A percentile compares a stretch with the other conserved stretches of the same genome.
These are phyloP conservation scores for Xiphydria camelus DNA, from an alignment of 2,888 invertebrate genomes.

Conservation along the genomic window DNA sequence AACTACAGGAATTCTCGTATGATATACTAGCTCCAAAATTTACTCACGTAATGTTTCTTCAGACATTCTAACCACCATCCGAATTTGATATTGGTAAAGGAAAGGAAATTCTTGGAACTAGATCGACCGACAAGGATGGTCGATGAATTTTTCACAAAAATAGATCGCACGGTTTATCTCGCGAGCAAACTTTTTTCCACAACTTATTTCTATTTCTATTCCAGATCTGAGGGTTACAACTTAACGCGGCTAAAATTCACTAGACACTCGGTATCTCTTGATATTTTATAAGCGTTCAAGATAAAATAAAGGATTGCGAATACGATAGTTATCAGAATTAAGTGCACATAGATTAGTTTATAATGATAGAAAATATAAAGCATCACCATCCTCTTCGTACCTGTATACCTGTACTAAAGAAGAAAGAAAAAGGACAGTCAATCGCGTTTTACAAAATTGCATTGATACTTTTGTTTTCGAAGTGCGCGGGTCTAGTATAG, in stretches of 20 bases:
- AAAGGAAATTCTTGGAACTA: not conserved
- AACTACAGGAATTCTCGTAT: no score
- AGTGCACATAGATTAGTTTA: not conserved
- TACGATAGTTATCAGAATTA: not conserved
- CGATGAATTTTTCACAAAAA: conserved; percentile 21
- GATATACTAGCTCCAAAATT: not conserved
- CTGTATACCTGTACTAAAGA: no score
- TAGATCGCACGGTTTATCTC: conserved; percentile 22
- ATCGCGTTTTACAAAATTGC: no score
- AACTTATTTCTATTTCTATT: conserved; percentile 18
- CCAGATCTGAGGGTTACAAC: conserved; percentile 13
- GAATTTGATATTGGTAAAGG: not conserved
- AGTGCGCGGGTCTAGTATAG: no score
- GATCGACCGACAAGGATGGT: not conserved
- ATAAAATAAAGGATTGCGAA: not conserved
- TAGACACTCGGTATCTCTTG: conserved; percentile 9
- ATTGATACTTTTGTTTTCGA: no score
- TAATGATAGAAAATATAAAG: not conserved
- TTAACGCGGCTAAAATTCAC: conserved; percentile 19
- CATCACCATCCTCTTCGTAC: no score
- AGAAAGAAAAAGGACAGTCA: no score
- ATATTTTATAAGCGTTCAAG: not conserved
- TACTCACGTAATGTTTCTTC: conserved; percentile 10
- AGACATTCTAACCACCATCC: conserved; percentile 5
- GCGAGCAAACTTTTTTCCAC: conserved; percentile 6